Conservation (phyloP, 2,797 vertebrate species). For the Halcyon badia region DNA sequence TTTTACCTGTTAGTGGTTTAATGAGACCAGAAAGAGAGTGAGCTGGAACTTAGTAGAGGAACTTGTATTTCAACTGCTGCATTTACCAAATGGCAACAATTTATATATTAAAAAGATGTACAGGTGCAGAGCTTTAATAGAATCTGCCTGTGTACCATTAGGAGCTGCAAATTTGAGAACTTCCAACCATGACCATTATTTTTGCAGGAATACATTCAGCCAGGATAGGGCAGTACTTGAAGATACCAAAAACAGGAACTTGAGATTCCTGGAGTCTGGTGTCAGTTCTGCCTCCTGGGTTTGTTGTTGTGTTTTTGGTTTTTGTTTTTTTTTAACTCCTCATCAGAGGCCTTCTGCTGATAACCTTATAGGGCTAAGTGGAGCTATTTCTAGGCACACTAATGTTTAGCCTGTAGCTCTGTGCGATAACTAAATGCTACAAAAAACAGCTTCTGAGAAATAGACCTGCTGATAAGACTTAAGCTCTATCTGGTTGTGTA, state of each 20-base stretch:
- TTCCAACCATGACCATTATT: background rate
- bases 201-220: background rate
- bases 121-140: background rate
- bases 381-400: background rate
- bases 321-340: background rate
- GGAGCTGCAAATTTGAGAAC: background rate
- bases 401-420: background rate
- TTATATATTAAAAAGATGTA: background rate
- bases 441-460: background rate
- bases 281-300: background rate
- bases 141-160: background rate
- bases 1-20: background rate
- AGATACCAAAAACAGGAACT: background rate
- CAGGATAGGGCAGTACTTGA: background rate
- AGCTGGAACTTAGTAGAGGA: background rate
- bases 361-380: background rate
- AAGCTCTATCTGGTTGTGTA: background rate
- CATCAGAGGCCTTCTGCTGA: background rate
- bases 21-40: background rate
- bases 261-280: background rate
- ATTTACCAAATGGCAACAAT: background rate
- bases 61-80: background rate
- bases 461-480: background rate
- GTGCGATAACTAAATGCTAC: background rate
- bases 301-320: background rate